A percentile compares a stretch with the other conserved stretches of the same genome.
Evolutionary conservation across 2,113 vertebrate species (phyloP).

Genomic region (Axis porcinus): DNA sequence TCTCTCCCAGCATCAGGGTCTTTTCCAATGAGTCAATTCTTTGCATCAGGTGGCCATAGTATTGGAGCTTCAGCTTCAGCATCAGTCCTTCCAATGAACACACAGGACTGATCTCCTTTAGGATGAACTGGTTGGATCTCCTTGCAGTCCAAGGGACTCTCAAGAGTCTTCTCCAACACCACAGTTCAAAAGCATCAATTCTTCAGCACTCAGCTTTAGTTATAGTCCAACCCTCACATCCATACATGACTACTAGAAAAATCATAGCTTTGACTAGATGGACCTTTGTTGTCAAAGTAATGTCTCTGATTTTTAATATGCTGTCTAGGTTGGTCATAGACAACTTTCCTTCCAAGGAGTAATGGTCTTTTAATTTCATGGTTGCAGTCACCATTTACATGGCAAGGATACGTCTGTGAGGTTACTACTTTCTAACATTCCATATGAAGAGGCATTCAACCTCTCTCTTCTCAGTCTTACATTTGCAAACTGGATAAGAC

Average conservation of each 20-base stretch:
- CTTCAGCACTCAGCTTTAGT: background rate
- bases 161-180: background rate
- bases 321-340: background rate
- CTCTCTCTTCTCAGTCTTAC: background rate
- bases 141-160: background rate
- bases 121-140: background rate
- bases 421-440: background rate
- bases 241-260: background rate
- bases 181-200: background rate
- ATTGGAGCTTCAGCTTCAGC: background rate
- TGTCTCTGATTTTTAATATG: background rate
- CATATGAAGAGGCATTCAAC: background rate
- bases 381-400: background rate
- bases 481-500: background rate
- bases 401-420: background rate
- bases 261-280: background rate
- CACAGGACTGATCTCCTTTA: background rate
- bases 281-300: background rate
- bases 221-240: background rate
- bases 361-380: background rate
- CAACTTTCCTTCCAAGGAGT: background rate
- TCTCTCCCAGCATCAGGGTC: background rate
- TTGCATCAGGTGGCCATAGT: background rate
- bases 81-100: background rate
- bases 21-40: background rate